Evolutionary conservation across 2,113 vertebrate genomes (phyloP), one percentile per base, ranked within the genome.

Genomic region (Sclerurus mexicanus): DNA sequence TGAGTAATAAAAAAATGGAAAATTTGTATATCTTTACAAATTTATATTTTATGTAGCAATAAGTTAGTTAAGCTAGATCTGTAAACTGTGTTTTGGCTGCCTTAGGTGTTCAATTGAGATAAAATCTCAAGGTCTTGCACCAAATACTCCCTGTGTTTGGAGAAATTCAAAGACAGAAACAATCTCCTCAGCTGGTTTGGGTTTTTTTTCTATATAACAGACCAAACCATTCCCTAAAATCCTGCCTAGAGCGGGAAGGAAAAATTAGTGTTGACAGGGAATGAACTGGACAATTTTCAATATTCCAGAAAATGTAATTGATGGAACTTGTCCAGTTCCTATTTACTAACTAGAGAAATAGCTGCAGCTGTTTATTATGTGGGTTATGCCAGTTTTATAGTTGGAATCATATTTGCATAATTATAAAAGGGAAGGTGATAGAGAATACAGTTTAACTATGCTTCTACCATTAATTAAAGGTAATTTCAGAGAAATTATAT

Each of bases 401-500:
- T 94, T 97, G 93, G 97, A 98, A 98, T 98, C 96, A 96, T 96
- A 98, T 98, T 98, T 98, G 93, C 97, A 98, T 98, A 98, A 97
- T 98, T 96, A 98, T 98, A 98, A 98, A 98, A 98, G 97, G 84
- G 89, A 98, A 98, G 96, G 97, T 98, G 96, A 97, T 97, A 97
- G 95, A 97, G 93, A 97, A 96, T 40, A 96, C 71, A 97, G 93
- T 94, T 97, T 97, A 98, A 91, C 90, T 95, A 97, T 96, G 93
- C 83, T 98, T 98, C 98, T 96, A 97, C 82, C 77, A 97, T 95
- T 93, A 98, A 98, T 98, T 97, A 98, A 98, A 98, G 90, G 93
- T 97, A 98, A 98, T 98, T 98, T 98, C 94, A 97, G 92, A 95
- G 97, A 98, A 98, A 98, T 98, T 97, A 97, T 76, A 73, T 97